phyloP scores from a whole-genome alignment of 2,888 invertebrate genomes.

The Cordilura impudica region DNA sequence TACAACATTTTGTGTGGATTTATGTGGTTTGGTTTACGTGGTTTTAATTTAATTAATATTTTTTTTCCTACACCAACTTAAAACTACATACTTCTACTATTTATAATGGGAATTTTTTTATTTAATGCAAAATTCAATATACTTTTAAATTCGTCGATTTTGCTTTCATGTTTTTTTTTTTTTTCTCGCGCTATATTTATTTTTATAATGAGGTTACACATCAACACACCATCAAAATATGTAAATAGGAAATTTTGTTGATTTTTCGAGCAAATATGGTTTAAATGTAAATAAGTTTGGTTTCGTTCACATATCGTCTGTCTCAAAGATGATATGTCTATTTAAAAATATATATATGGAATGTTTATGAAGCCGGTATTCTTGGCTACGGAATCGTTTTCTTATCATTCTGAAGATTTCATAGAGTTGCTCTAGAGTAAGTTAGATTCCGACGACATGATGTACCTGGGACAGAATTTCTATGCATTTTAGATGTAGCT shows the following conservation, averaged over 20 bases:
- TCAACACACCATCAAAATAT: slow-evolving; percentile 55
- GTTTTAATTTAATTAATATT: slow-evolving; percentile 76
- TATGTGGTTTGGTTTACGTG: slow-evolving; percentile 74
- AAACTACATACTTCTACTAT: too few species aligned
- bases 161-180: not conserved
- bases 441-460: too few species aligned
- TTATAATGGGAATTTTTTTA: slow-evolving; percentile 7
- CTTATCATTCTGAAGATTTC: too few species aligned
- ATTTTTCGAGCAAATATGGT: slow-evolving; percentile 54
- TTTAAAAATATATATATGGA: too few species aligned
- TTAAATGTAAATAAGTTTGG: slow-evolving; percentile 57
- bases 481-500: too few species aligned
- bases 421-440: too few species aligned
- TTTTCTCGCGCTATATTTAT: slow-evolving; percentile 15
- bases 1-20: slow-evolving; percentile 75
- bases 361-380: too few species aligned
- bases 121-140: not conserved
- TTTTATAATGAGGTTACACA: slow-evolving; percentile 50
- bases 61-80: slow-evolving; percentile 48
- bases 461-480: too few species aligned
- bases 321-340: too few species aligned
- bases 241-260: slow-evolving; percentile 49
- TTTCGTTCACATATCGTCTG: too few species aligned
- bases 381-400: too few species aligned
- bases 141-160: too few species aligned